Evolutionary conservation across 2,888 invertebrate genomes (phyloP).

Genomic region (Abscondita cerata): DNA sequence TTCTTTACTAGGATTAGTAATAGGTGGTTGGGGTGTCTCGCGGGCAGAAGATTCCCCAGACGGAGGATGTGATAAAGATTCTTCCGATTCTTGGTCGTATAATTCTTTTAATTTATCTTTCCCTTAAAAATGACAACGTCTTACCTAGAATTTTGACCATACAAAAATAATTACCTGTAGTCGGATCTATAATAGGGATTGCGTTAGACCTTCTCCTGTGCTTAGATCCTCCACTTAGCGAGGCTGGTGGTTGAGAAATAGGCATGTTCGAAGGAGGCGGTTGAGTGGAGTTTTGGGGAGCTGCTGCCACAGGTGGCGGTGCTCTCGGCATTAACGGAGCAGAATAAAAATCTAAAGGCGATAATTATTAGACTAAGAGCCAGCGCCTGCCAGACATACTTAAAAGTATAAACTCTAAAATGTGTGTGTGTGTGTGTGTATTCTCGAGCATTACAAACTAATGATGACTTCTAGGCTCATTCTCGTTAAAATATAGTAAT

Average conservation of each 20-base stretch:
- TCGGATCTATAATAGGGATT: conserved; percentile 56
- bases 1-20: conserved; percentile 49
- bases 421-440: no score
- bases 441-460: no score
- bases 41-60: conserved; percentile 61
- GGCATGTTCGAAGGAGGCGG: conserved; percentile 36
- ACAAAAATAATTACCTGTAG: conserved; percentile 48
- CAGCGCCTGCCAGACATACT: no score
- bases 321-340: conserved; percentile 19
- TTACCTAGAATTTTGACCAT: no score
- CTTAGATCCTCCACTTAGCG: conserved; percentile 31
- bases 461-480: no score
- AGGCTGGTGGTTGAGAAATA: conserved; percentile 36
- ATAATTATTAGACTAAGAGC: no score
- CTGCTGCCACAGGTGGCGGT: conserved; percentile 35
- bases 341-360: conserved; percentile 16
- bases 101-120: conserved; percentile 57
- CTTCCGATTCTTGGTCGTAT: conserved; percentile 49
- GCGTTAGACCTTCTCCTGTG: conserved; percentile 50
- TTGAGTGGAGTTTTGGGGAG: conserved; percentile 44
- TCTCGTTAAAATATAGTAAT: no score
- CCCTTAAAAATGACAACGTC: conserved; percentile 16
- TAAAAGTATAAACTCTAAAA: no score
- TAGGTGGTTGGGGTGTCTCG: conserved; percentile 59
- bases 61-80: conserved; percentile 53